Evolutionary conservation across 1,140 invertebrate genomes (phyloP).

Genomic region (Armadillidium nasatum): DNA sequence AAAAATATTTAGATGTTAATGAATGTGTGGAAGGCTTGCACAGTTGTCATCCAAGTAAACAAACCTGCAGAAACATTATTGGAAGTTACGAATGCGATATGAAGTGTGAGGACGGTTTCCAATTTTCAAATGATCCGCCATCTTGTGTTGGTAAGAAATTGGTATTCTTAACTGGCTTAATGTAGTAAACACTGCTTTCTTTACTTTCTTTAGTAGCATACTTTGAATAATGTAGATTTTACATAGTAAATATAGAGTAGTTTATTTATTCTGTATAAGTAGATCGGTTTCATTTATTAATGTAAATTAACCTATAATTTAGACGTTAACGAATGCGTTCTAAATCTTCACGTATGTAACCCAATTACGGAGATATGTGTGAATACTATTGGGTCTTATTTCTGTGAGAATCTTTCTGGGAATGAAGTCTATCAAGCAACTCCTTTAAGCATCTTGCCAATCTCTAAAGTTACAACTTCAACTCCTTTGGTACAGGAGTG

Average conservation of each 20-base stretch:
- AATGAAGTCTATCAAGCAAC: slow-evolving; percentile 24
- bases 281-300: slow-evolving; percentile 4
- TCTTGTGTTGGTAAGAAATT: slow-evolving; percentile 52
- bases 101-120: slow-evolving; percentile 60
- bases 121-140: slow-evolving; percentile 53
- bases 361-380: slow-evolving; percentile 37
- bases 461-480: neutral
- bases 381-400: slow-evolving; percentile 48
- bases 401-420: slow-evolving; percentile 41
- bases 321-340: no score
- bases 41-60: slow-evolving; percentile 44
- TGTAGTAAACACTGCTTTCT: no score
- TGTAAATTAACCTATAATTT: no score
- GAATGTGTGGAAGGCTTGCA: slow-evolving; percentile 48
- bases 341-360: slow-evolving; percentile 28
- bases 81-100: slow-evolving; percentile 62
- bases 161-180: no score
- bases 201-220: no score
- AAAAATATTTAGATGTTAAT: slow-evolving; percentile 45
- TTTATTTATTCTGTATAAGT: no score
- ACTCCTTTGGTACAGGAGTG: slow-evolving; percentile 30
- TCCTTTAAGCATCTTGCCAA: neutral
- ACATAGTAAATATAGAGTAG: no score
- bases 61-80: slow-evolving; percentile 61
- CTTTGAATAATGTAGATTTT: no score